Evolutionary conservation across 2,113 vertebrate genomes (phyloP).

Genomic region (Pithys albifrons): DNA sequence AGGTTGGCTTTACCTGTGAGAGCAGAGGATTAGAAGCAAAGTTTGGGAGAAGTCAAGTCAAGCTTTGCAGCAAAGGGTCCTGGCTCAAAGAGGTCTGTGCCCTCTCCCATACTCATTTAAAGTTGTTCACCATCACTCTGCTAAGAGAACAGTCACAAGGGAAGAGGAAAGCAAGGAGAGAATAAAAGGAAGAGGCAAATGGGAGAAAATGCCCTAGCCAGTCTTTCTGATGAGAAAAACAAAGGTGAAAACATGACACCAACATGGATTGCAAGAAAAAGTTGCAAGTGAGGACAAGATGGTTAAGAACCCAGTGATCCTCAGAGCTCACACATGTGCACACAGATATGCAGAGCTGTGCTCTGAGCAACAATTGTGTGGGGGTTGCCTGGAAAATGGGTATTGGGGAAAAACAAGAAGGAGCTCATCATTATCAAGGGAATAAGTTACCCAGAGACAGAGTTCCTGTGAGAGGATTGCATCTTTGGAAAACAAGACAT

Average conservation of each 20-base stretch:
- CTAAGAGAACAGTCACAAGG: background rate
- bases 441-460: background rate
- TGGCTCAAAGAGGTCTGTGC: background rate
- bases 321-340: rapidly evolving
- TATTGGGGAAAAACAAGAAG: background rate
- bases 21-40: background rate
- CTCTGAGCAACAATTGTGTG: background rate
- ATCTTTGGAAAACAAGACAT: background rate
- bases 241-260: background rate
- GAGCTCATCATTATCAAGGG: background rate
- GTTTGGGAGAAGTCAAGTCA: background rate
- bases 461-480: background rate
- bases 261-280: background rate
- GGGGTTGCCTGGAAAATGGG: background rate
- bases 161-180: background rate
- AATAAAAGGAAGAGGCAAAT: background rate
- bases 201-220: background rate
- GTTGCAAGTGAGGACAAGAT: background rate
- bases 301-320: background rate
- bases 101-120: background rate
- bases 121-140: background rate
- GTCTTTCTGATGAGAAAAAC: background rate
- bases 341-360: background rate
- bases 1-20: background rate
- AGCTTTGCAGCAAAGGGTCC: background rate